phyloP scores from a whole-genome alignment of 2,797 vertebrate genomes.

The Manis crassicaudata region DNA sequence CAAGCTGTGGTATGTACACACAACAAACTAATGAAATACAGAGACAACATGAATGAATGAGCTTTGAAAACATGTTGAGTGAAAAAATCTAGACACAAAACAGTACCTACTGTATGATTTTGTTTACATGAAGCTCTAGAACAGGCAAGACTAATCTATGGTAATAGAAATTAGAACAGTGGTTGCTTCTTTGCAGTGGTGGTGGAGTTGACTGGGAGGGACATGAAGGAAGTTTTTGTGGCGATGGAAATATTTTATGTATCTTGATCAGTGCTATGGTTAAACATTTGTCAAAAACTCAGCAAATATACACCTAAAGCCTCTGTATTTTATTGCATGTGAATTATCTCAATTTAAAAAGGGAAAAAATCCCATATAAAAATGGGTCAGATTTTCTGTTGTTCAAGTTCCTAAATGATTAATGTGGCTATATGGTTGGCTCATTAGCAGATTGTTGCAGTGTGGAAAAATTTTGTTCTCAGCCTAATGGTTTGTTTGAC shows the following conservation, averaged over 20 bases:
- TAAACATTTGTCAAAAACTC: neutral
- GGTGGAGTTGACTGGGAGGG: neutral
- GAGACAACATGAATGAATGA: neutral
- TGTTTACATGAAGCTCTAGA: neutral
- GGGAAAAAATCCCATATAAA: neutral
- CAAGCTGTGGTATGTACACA: neutral
- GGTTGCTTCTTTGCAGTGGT: neutral
- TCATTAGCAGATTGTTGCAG: slow-evolving; percentile 1
- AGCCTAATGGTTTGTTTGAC: slow-evolving; percentile 46
- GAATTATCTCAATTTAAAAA: neutral
- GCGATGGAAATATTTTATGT: neutral
- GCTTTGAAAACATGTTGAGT: neutral
- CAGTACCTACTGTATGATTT: neutral
- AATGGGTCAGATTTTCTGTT: neutral
- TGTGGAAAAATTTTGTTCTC: slow-evolving; percentile 11
- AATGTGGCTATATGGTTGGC: neutral
- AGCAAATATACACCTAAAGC: neutral
- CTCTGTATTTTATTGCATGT: neutral
- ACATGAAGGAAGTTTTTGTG: neutral
- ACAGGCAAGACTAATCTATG: neutral
- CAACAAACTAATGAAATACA: neutral
- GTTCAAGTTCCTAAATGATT: neutral
- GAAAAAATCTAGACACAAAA: neutral
- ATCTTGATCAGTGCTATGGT: neutral
- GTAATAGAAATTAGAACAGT: neutral